Evolutionary conservation across 2,797 vertebrate genomes (phyloP).

Genomic region (Hyperoplus immaculatus): DNA sequence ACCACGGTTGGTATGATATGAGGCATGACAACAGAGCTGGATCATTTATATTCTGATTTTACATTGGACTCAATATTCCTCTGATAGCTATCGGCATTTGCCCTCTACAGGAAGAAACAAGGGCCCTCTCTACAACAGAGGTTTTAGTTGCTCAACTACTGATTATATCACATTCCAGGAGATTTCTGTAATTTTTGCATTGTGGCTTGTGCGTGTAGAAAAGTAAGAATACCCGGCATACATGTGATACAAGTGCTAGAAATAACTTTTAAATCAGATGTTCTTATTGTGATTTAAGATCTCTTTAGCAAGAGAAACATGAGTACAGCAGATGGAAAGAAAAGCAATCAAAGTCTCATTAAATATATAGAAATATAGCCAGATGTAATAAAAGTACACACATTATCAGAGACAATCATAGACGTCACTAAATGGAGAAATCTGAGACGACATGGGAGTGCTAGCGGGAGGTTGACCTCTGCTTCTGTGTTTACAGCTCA

Average conservation of each 20-base stretch:
- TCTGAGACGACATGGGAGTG: slow-evolving; percentile 27
- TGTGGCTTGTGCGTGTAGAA: not conserved
- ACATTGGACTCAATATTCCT: not conserved
- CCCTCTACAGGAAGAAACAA: not conserved
- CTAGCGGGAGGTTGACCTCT: slow-evolving; percentile 28
- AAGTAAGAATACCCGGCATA: not conserved
- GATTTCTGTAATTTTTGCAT: not conserved
- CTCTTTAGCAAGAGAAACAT: not conserved
- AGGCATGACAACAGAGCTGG: not conserved
- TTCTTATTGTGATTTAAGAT: not conserved
- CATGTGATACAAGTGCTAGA: not conserved
- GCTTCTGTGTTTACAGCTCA: slow-evolving; percentile 36
- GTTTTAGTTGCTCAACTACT: not conserved
- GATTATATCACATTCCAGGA: not conserved
- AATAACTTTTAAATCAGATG: not conserved
- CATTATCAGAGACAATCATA: not conserved
- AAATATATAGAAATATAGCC: not conserved
- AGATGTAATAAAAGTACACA: not conserved
- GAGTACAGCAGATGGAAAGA: not conserved
- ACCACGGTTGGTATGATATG: not conserved
- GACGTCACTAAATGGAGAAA: not conserved
- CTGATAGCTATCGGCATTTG: not conserved
- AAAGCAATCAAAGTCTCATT: not conserved
- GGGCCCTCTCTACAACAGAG: not conserved
- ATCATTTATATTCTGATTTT: not conserved